Evolutionary conservation across 2,113 vertebrate species (phyloP), one percentile per base, ranked within the genome.

Genomic region (Peucedramus taeniatus): DNA sequence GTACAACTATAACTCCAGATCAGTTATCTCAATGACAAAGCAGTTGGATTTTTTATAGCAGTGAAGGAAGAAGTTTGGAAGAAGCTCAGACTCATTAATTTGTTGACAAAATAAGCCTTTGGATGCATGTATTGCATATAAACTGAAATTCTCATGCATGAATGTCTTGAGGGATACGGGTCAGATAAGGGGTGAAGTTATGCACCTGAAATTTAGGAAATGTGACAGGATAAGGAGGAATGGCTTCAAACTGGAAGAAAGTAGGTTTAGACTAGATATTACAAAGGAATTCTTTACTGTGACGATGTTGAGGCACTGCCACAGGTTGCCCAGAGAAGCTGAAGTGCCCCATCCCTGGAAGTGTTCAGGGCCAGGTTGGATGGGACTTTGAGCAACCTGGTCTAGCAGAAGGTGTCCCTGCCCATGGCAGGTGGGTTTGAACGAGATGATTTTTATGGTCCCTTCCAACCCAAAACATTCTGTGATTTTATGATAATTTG

Each of bases 271-370:
- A 28, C 13, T 20, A 50, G 40, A 21, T 77, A 33, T 33, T 63
- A 20, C 0, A 0, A 49, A 33, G 27, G 16, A 63, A 56, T 28
- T 47, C 24, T 70, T 63, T 16, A 27, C 40, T 31, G 6, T 76
- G 47, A 33, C 0, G 0, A 5, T 5, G 12, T 4, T 47, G 40
- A 47, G 11, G 10, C 1, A 35, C 21, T 42, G 31, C 6, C 3
- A 83, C 15, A 42, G 3, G 6, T 20, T 49, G 8, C 18, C 27
- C 6, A 49, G 35, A 49, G 31, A 49, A 49, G 2, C 5, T 45
- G 5, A 30, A 24, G 5, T 60, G 16, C 3, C 7, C 10, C 23
- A 74, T 45, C 44, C 45, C 69, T 40, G n/a, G 2, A 3, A 44
- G 5, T 17, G 28, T 18, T 51, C 69, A 60, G n/a, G 13, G 33